Base-by-base conservation (phyloP, 2,797 vertebrate species). In the Astyanax mexicanus region DNA sequence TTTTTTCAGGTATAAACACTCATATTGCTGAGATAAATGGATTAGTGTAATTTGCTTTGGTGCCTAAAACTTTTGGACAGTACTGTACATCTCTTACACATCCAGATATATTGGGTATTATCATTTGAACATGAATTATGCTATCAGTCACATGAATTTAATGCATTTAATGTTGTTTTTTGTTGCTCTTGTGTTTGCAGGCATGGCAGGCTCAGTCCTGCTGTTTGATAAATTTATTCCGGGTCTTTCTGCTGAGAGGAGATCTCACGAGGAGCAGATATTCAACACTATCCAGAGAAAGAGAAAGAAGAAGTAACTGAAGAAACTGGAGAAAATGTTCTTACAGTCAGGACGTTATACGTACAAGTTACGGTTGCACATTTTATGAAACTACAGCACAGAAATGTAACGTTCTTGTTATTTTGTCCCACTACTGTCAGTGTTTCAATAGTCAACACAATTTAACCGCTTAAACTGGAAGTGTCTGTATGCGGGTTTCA, bases 171-270 rank as follows among this genome's bases (percentile, higher is more conserved):
- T 3, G 76, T 82, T 74, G 3, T 9, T 17, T 11, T 32, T 49
- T 29, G 1, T 57, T 35, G 25, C 19, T 64, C 3, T 69, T 29
- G n/a, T 47, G 42, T 35, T 44, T 81, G 0, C 81, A 94, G 93
- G 93, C 11, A 89, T 86, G 89, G 74, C 84, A 60, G 68, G 67
- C 68, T 94, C 92, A 0, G 83, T 92, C 81, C 81, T 94, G 80
- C 83, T 94, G 68, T 89, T 83, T 25, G 88, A 93, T 58, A 84
- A 84, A 83, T 17, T 90, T 35, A 1, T 81, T 17, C 80, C 90
- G 11, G 72, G 61, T 38, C 21, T 88, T 68, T 65, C 6, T 9
- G 68, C 76, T 42, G 86, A 82, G 72, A 73, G 61, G 49, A 44
- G 47, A 44, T 49, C 69, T 32, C 5, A 32, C 29, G 29, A 32